A percentile compares a stretch with the other conserved stretches of the same genome.
These are phyloP conservation scores for Aplochiton taeniatus DNA, from an alignment of 2,797 vertebrate genomes.

Conservation along the genomic window DNA sequence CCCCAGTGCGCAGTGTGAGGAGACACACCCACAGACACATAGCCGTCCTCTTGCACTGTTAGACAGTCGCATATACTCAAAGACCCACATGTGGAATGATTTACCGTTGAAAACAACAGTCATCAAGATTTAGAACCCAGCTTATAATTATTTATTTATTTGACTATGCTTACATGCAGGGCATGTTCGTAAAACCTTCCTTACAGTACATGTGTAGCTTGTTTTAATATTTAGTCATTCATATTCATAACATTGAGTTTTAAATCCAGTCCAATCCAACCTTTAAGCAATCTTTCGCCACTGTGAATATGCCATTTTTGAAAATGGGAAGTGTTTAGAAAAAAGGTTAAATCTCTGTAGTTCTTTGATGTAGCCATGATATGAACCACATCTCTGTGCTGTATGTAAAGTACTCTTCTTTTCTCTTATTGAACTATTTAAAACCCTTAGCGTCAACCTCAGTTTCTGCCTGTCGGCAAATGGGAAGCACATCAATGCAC, in stretches of 20 bases:
- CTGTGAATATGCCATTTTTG: no score
- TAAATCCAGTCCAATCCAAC: not conserved
- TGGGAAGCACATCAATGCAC: constrained; percentile 85
- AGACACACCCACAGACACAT: constrained; percentile 17
- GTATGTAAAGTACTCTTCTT: not conserved
- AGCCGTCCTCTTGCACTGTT: constrained; percentile 9
- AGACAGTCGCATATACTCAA: constrained; percentile 19
- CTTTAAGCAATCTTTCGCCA: no score
- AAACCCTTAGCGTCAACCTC: constrained; percentile 81
- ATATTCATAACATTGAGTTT: not conserved
- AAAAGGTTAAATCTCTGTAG: no score
- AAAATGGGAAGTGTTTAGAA: no score
- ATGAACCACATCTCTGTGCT: not conserved
- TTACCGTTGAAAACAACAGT: no score
- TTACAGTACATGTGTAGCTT: no score
- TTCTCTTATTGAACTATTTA: constrained; percentile 36
- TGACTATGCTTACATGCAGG: no score
- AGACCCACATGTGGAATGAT: not conserved
- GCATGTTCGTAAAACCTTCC: no score
- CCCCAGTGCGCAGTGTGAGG: constrained; percentile 47
- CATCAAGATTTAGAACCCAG: no score
- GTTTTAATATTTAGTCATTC: not conserved
- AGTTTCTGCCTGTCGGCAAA: constrained; percentile 88
- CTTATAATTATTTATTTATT: no score
- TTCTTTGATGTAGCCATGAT: not conserved